Base-by-base conservation (phyloP, 1,140 invertebrate genomes). In the Eupeodes corollae region DNA sequence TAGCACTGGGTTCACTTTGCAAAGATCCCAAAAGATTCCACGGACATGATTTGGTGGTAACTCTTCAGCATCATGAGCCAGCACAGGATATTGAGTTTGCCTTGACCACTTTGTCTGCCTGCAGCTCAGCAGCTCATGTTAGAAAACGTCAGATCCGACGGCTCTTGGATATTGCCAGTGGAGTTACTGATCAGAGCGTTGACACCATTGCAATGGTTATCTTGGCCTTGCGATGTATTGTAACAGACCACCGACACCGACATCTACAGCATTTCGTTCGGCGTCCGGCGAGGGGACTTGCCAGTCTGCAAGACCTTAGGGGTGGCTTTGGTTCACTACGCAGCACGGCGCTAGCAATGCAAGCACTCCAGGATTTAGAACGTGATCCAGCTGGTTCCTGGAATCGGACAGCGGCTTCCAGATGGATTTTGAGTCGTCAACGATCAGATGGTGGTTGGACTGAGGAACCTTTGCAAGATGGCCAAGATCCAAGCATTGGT, bases 171-270 rank as follows among this genome's bases (percentile, higher is more conserved):
- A 85, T 88, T 33, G 82, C 82, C 14, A 81, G 80, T 49, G 78
- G 80, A 2, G 79, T 80, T n/a, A 80, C 79, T 48, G 81, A 84
- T 54, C 83, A 86, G 57, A 84, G 82, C 50, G 73, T 84, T 82
- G 88, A 91, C 55, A 88, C 87, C 2, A 80, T 88, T 51, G 82
- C 85, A 0, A 86, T 88, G 79, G 84, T 86, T 14, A 82, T 89
- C 18, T 68, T 90, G 63, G 86, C 86, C 0, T 68, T 90, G 44
- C 79, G 83, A 44, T 91, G 88, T 64, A 84, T 89, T 46, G 82
- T 86, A n/a, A 84, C 84, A 51, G 86, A 88, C 53, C 85, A 88
- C 57, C 74, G 83, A 1, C 84, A 87, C 59, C 75, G 84, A 30
- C 86, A 86, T 55, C 67, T 89, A 26, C 78, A 83, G 49, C 83